These are phyloP conservation scores for Synergus japonicus DNA, from an alignment of 2,888 invertebrate genomes.

Conservation along the genomic window DNA sequence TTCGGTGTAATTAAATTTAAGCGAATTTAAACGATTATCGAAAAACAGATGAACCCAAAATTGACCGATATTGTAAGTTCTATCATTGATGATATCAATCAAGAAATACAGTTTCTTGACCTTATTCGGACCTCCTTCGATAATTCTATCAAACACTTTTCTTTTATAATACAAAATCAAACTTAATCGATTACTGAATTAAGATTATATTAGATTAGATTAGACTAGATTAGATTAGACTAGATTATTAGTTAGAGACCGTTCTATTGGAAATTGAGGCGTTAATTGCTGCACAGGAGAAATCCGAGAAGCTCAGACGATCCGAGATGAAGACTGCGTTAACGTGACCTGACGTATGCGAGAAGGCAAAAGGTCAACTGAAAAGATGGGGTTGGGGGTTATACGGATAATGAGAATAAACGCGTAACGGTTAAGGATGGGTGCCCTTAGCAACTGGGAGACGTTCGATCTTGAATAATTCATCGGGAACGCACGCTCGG, in stretches of 20 bases:
- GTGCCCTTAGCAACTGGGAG: conserved; percentile 60
- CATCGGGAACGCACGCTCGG: conserved; percentile 72
- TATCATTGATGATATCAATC: no score
- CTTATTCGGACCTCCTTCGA: no score
- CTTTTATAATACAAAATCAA: no score
- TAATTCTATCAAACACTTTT: no score
- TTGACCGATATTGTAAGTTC: no score
- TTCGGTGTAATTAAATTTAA: no score
- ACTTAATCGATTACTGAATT: no score
- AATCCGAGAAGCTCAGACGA: conserved; percentile 10
- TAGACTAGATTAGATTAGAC: no score
- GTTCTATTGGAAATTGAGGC: neutral
- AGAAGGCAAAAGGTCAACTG: conserved; percentile 32
- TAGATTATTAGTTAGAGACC: neutral
- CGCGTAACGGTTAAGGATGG: conserved; percentile 65
- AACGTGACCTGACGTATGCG: conserved; percentile 33
- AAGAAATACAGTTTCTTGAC: no score
- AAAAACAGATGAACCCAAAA: no score
- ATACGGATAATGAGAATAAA: conserved; percentile 68
- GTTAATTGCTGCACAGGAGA: conserved; percentile 5
- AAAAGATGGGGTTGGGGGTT: conserved; percentile 26
- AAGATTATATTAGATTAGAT: no score
- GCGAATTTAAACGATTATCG: no score
- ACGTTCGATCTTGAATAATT: conserved; percentile 72
- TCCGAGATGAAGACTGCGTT: neutral